Evolutionary conservation across 2,797 vertebrate genomes (phyloP), one percentile per base, ranked within the genome.

Genomic region (Delichon dasypus): DNA sequence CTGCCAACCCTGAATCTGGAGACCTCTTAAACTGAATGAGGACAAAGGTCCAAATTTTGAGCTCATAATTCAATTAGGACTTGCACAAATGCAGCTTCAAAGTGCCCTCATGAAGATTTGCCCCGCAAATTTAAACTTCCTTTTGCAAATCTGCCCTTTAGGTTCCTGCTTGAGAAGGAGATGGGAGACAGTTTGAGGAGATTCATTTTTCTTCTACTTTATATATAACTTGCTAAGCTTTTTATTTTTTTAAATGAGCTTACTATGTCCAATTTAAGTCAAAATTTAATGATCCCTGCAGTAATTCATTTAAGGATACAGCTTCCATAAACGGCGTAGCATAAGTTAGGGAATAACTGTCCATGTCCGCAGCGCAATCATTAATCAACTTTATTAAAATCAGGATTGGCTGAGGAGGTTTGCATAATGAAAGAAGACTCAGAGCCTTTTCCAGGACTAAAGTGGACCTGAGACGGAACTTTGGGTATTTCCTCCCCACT

Each of bases 251-350:
- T 5, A 86, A 94, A 96, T 94, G 95, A 95, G 93, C 94, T 97
- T 94, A 94, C 94, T 94, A 89, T 80, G 95, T 90, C 83, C 89
- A 93, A 96, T 96, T 96, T 97, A 93, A 96, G 96, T 93, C 93
- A 96, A 96, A 96, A 96, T 96, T 95, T 96, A 97, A 97, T 96
- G 95, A 96, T 91, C 95, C 95, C 93, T 94, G 71, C 89, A 93
- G 96, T 96, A 96, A 96, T 96, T 96, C 96, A 89, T 95, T 96
- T 96, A 95, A 91, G 93, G 72, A 73, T 96, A 94, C 89, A 89
- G 83, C 91, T 91, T 94, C 89, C 85, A 96, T 93, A 95, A 94
- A 91, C 3, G 83, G 74, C 7, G 2, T 65, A 92, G 90, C 85
- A 68, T 93, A 97, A 96, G 94, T 96, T 91, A 92, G 91, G 81